Base-by-base conservation (phyloP, 1,140 invertebrate genomes). In the Drosophila miranda region DNA sequence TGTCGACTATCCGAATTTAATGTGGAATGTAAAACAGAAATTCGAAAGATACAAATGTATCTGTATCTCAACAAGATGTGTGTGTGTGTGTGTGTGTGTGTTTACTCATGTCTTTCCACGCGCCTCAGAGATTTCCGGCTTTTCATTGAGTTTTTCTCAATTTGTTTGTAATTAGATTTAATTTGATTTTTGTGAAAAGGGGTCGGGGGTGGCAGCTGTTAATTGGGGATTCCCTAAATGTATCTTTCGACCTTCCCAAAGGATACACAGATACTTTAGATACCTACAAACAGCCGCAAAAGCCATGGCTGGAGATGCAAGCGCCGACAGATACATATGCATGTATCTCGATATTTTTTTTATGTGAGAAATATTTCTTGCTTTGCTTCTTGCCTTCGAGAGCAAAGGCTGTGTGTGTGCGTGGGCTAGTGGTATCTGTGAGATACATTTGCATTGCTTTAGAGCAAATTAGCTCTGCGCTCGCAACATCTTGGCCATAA, bases 371-470 rank as follows among this genome's bases (percentile, higher is more conserved):
- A 56, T 55, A 44, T 72, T 50, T 74, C 73, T 74, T 59, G 59
- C 53, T 52, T 69, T 52, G 41, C 23, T 23, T 0, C n/a, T n/a
- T 23, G 23, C 23, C 5, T 23, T 19, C 1, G 16, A 19, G 16
- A 19, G 16, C 0, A 19, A 19, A 19, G 0, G 21, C 21, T 58
- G 67, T 59, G 67, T 58, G 64, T 53, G 67, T 14, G 30, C 13
- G 38, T 51, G 66, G 56, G 48, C 49, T 30, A 38, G 21, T 19
- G 60, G 50, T 50, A 48, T 48, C 34, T 50, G 43, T 41, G 34
- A 57, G 50, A 44, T 53, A 66, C 67, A 70, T 82, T 78, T 83
- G 79, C 79, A 67, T 66, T 75, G 66, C 57, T 83, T 56, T 46
- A 48, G 28, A 56, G 49, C 42, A 41, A 67, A 38, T 38, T 38